These are phyloP conservation scores for Agrenia bidenticulata DNA, from an alignment of 2,888 invertebrate species.

Conservation along the genomic window DNA sequence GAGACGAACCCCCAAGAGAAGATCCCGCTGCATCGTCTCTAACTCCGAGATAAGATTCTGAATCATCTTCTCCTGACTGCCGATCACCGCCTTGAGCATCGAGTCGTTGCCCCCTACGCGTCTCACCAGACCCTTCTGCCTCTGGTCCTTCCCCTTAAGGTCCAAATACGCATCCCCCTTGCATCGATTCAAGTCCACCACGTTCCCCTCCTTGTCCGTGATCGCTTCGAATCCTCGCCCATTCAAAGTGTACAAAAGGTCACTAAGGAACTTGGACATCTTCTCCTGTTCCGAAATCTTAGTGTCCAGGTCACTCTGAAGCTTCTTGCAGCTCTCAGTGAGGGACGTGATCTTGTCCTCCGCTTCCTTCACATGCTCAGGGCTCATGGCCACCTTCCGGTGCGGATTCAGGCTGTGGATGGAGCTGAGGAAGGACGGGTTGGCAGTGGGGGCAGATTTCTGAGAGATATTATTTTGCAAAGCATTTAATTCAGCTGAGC, in stretches of 20 bases:
- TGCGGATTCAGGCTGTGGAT: conserved; percentile 27
- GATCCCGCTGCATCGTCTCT: conserved; percentile 29
- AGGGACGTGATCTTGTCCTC: conserved; percentile 17
- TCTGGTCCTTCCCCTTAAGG: conserved; percentile 41
- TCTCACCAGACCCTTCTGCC: conserved; percentile 27
- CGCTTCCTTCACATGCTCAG: conserved; percentile 31
- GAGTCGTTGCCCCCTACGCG: conserved; percentile 25
- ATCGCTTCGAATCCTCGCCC: conserved; percentile 47
- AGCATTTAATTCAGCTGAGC: too few species aligned
- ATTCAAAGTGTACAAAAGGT: conserved; percentile 48
- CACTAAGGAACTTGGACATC: conserved; percentile 37
- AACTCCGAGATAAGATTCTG: conserved; percentile 33
- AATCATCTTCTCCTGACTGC: conserved; percentile 40
- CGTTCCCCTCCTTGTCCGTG: conserved; percentile 43
- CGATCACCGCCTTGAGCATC: conserved; percentile 46
- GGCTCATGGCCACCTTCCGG: conserved; percentile 35
- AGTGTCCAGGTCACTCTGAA: conserved; percentile 34
- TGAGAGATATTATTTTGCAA: too few species aligned
- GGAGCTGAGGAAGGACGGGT: conserved; percentile 1
- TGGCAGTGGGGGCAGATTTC: not conserved
- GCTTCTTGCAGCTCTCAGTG: conserved; percentile 1
- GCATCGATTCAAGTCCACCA: conserved; percentile 43
- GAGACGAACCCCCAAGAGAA: conserved; percentile 26
- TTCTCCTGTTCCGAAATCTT: conserved; percentile 32
- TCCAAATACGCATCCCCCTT: conserved; percentile 46